A percentile compares a stretch with the other conserved stretches of the same genome.
phyloP scores from a whole-genome alignment of 1,140 invertebrate species.

The Drosophila burlai region DNA sequence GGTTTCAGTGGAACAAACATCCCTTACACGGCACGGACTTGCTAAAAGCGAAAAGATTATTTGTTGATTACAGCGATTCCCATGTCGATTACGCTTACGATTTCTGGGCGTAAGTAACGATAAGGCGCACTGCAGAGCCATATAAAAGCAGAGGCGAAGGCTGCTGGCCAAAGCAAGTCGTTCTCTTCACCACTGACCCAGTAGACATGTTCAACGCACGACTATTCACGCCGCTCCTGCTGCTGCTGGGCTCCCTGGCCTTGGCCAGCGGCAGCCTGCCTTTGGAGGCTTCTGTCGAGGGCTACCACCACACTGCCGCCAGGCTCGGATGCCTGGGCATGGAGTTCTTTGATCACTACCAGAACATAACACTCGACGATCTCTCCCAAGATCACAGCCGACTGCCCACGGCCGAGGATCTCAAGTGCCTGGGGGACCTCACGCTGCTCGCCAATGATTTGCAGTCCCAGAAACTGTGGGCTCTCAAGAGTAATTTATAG shows the following conservation, averaged over 20 bases:
- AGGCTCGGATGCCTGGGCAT: constrained; percentile 13
- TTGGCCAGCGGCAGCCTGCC: background rate
- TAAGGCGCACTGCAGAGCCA: background rate
- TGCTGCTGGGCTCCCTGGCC: constrained; percentile 13
- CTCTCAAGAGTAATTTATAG: constrained; percentile 14
- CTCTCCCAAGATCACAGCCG: background rate
- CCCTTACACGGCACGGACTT: background rate
- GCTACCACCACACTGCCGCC: constrained; percentile 4
- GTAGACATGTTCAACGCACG: constrained; percentile 3
- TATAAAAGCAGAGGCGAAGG: constrained; percentile 1
- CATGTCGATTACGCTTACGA: background rate
- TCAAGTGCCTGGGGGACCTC: constrained; percentile 35
- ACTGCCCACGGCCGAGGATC: constrained; percentile 11
- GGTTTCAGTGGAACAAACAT: background rate
- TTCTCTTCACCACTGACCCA: background rate
- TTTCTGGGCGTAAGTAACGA: background rate
- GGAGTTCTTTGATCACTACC: constrained; percentile 33
- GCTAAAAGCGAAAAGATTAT: background rate
- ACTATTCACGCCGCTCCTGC: background rate
- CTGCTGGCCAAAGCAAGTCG: background rate
- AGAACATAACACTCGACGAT: constrained; percentile 27
- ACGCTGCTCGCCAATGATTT: constrained; percentile 9
- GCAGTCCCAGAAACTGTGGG: constrained; percentile 13
- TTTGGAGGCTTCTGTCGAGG: background rate
- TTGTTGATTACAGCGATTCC: background rate